Evolutionary conservation across 2,888 invertebrate genomes (phyloP), one percentile per base, ranked within the genome.

Genomic region (Smittia sp.): DNA sequence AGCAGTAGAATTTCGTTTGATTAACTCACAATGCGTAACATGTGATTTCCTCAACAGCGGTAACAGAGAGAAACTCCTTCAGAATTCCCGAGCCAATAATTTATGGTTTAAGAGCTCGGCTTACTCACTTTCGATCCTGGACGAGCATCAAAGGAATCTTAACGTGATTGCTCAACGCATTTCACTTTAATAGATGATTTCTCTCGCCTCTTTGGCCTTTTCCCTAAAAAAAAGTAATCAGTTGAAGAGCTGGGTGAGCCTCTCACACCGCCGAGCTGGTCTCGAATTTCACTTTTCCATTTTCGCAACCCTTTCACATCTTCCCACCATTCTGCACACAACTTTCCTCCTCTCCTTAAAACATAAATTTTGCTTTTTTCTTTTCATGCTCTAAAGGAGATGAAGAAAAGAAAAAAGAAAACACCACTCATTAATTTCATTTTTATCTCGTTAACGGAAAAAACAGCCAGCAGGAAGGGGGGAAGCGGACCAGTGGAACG

Each of bases 361-460:
- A 68, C 68, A 69, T 69, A 69, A 69, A 69, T 69, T 67, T 67
- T 38, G 27, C 18, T 66, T 66, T 68, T 18, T 27, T 63, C 20
- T 9, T 27, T 24, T 63, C 13, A 24, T 70, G 54, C 70, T 58
- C 32, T 58, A 38, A 54, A 70, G 39, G 24, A 69, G 18, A 70
- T 27, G 25, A 70, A 70, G 32, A 20, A 70, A 38, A 70, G 38
- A 46, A 39, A 58, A 70, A n/a, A 70, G 22, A 70, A 62, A 73
- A 73, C 73, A 63, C 62, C 39, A 73, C 73, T 73, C 73, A 73
- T 73, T 73, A 73, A 73, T 73, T 73, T 73, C 73, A 73, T 63
- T 73, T 73, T 73, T 73, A 73, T 73, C 73, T 73, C 73, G 73
- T 73, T 73, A 73, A 73, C 39, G 24, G 27, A 73, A 73, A 65